phyloP scores from a whole-genome alignment of 2,888 invertebrate species.

The Cheilosia pagana region DNA sequence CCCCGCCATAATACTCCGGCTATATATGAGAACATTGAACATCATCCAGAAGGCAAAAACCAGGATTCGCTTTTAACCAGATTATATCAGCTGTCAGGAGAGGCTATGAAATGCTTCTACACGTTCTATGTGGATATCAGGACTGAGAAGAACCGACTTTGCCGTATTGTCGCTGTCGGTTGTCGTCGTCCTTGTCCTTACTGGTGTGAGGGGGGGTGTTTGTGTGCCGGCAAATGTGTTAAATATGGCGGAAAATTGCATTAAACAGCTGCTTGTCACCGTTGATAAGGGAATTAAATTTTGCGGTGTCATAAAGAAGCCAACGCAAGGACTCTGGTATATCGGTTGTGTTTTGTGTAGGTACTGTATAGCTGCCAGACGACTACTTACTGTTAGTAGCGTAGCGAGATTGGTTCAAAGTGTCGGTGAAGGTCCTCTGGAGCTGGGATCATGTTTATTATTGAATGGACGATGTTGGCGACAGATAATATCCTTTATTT shows the following conservation, averaged over 20 bases:
- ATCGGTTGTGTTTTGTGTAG: conserved; percentile 56
- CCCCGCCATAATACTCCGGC: background rate
- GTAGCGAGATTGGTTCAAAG: conserved; percentile 33
- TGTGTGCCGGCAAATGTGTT: conserved; percentile 77
- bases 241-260: conserved; percentile 83
- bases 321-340: conserved; percentile 67
- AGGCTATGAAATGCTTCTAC: conserved; percentile 66
- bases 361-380: background rate
- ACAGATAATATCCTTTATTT: conserved; percentile 75
- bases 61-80: conserved; percentile 75
- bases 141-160: conserved; percentile 37
- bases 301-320: conserved; percentile 81
- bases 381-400: conserved; percentile 1
- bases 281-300: conserved; percentile 83
- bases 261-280: conserved; percentile 83
- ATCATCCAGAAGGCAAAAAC: conserved; percentile 69
- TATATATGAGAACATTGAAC: conserved; percentile 70
- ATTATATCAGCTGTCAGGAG: conserved; percentile 74
- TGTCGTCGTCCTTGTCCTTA: conserved; percentile 17
- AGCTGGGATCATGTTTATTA: conserved; percentile 68
- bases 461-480: conserved; percentile 74
- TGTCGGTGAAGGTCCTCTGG: conserved; percentile 34
- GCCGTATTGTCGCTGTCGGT: conserved; percentile 45
- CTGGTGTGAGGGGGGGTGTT: conserved; percentile 1
- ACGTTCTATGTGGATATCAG: conserved; percentile 32